These are phyloP conservation scores for Mus minutoides DNA, from an alignment of 2,797 vertebrate genomes.

Conservation along the genomic window DNA sequence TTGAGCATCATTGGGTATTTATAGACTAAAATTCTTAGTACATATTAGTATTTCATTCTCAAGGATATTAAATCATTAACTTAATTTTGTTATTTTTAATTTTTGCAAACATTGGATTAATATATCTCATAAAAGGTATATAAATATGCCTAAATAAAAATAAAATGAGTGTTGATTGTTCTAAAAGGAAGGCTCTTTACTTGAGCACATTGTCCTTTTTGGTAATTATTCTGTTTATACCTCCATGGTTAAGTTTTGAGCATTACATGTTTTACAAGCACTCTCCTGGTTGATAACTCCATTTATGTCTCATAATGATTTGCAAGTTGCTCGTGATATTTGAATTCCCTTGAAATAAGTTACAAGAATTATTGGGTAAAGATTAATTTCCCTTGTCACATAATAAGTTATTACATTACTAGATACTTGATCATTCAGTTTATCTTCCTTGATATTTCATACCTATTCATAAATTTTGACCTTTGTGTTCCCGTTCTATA, in stretches of 20 bases:
- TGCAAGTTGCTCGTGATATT: constrained; percentile 28
- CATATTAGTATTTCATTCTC: background rate
- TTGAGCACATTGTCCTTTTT: background rate
- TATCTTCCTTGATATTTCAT: background rate
- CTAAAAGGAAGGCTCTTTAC: background rate
- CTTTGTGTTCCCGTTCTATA: background rate
- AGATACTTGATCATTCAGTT: background rate
- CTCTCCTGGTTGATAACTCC: background rate
- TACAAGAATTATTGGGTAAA: constrained; percentile 24
- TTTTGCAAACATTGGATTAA: background rate
- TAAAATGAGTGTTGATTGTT: background rate
- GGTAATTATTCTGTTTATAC: background rate
- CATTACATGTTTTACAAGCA: background rate
- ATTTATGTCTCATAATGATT: constrained; percentile 9
- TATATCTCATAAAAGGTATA: background rate
- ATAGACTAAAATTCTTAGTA: background rate
- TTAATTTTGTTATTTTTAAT: background rate
- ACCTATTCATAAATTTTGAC: background rate
- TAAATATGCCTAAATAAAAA: background rate
- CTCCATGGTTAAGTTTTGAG: background rate
- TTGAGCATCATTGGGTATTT: background rate
- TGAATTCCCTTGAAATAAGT: background rate
- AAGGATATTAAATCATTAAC: background rate
- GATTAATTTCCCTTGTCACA: background rate
- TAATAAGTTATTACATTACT: constrained; percentile 15